Percentiles rank a stretch among this genome's conserved stretches.
Evolutionary conservation across 2,113 vertebrate genomes (phyloP).

Genomic region (Oreochromis niloticus): DNA sequence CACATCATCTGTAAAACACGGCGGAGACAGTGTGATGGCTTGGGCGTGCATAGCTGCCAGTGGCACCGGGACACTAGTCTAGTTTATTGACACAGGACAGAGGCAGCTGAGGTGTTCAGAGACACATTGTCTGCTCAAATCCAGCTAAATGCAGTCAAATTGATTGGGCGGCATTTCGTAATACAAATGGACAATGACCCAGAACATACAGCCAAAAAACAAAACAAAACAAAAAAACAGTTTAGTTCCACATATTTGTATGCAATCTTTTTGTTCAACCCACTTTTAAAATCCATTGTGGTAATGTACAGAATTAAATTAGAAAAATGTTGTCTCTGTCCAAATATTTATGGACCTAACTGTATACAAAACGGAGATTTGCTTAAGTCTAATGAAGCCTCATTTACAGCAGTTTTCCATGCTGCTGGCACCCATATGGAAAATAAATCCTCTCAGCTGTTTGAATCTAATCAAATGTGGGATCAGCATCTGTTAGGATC

Average conservation of each 20-base stretch:
- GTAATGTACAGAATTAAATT: neutral
- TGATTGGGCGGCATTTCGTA: fast-evolving
- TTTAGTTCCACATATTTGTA: neutral
- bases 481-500: neutral
- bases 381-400: neutral
- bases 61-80: neutral
- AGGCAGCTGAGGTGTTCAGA: neutral
- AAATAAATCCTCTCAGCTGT: neutral
- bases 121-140: neutral
- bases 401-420: neutral
- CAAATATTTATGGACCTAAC: neutral
- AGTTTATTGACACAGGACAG: neutral
- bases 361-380: neutral
- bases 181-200: neutral
- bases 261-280: fast-evolving
- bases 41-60: neutral
- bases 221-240: neutral
- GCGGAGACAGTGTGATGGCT: neutral
- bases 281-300: neutral
- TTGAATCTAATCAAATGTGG: neutral
- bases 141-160: neutral
- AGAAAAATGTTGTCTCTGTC: neutral
- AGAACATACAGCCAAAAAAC: neutral
- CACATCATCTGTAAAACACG: neutral
- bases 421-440: neutral